Conservation (phyloP, 2,797 vertebrate species). For the Acridotheres tristis region DNA sequence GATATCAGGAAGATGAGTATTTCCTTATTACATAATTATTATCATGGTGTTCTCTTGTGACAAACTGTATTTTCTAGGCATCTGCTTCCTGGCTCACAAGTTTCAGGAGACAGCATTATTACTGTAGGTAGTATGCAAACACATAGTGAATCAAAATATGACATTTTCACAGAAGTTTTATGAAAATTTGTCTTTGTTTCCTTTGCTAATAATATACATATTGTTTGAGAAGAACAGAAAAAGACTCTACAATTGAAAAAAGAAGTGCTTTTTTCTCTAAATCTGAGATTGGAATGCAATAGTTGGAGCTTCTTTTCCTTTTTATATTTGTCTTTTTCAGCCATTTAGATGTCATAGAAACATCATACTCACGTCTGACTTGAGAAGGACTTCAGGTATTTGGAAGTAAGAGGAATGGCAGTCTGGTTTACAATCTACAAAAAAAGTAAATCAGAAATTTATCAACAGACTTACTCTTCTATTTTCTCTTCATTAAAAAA, state of each 20-base stretch:
- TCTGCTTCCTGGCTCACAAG: neutral
- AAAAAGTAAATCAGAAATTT: constrained; percentile 43
- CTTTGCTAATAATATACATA: neutral
- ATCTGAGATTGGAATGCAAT: neutral
- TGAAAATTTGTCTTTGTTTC: neutral
- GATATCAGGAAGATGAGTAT: neutral
- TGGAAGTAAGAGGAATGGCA: neutral
- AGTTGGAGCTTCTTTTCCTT: neutral
- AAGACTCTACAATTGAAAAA: neutral
- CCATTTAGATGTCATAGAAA: constrained; percentile 4
- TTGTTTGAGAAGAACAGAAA: neutral
- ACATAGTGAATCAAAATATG: neutral
- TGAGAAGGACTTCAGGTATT: neutral
- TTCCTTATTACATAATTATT: neutral
- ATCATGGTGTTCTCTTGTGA: neutral
- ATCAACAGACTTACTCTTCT: neutral
- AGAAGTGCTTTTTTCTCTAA: neutral
- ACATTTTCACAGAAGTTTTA: neutral
- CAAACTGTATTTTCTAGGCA: neutral
- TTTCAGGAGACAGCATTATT: neutral
- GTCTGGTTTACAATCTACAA: neutral
- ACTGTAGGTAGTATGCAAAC: neutral
- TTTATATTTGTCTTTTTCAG: neutral
- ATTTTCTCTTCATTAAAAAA: neutral
- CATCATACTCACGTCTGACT: neutral